Evolutionary conservation across 1,140 invertebrate species (phyloP), one percentile per base, ranked within the genome.

Genomic region (Streblospio benedicti): DNA sequence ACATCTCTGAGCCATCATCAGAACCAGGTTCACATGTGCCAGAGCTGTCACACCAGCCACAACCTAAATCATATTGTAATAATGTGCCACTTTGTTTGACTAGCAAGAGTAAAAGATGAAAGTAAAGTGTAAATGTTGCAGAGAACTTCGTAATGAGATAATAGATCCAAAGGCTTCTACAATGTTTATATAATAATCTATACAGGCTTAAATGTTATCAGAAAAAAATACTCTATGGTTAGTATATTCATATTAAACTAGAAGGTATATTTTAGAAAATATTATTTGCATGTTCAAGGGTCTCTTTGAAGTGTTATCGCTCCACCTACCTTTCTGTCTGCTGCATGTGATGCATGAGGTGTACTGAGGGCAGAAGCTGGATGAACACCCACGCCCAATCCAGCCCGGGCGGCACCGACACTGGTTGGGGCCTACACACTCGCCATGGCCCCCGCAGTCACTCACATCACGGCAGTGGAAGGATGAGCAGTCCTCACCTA

Each of bases 341-440:
- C 45, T 12, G 9, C 45, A 28, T 9, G 45, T 28, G 45, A 28
- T 27, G 30, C 45, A 47, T 0, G 23, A 4, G 45, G 25, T n/a
- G 45, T n/a, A n/a, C n/a, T n/a, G n/a, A n/a, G n/a, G n/a, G n/a
- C n/a, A n/a, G n/a, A n/a, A n/a, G n/a, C n/a, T n/a, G n/a, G n/a
- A n/a, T 2, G 59, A 54, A 43, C 59, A 60, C 30, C 54, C 59
- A n/a, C 25, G 23, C 14, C 32, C 32, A 4, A 41, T 14, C 49
- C 50, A 60, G 6, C 59, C 59, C 2, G 23, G 33, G 3, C 44
- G 14, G 27, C 59, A 60, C 14, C 23, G 23, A 54, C 59, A 60
- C 31, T 18, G 35, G 28, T 60, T 49, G 14, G 59, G 59, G 35
- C 59, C 59, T 14, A 60, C 59, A 33, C 59, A 60, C 9, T 38